Conservation (phyloP, 2,797 vertebrate species). For the Lates japonicus region DNA sequence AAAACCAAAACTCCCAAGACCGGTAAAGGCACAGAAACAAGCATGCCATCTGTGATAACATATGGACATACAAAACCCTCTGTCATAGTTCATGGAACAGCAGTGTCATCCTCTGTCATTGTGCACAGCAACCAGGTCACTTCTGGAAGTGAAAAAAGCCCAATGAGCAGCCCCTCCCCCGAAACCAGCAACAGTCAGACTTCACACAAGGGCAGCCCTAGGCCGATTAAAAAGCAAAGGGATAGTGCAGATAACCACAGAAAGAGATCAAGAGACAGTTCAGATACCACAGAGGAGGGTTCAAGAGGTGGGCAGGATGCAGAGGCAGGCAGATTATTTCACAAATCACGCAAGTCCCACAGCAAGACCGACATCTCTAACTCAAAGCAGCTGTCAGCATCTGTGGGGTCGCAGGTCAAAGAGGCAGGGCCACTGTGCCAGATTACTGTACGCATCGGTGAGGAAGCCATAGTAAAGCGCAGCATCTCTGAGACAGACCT, state of each 20-base stretch:
- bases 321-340: constrained; percentile 75
- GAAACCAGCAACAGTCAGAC: constrained; percentile 72
- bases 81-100: constrained; percentile 91
- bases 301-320: constrained; percentile 73
- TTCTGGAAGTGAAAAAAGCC: constrained; percentile 83
- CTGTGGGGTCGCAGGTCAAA: constrained; percentile 81
- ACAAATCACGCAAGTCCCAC: constrained; percentile 85
- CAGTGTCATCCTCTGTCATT: constrained; percentile 86
- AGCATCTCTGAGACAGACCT: constrained; percentile 95
- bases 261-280: constrained; percentile 79
- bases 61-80: constrained; percentile 91
- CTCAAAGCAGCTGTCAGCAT: constrained; percentile 85
- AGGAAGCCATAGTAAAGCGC: constrained; percentile 94
- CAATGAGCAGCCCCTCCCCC: constrained; percentile 70
- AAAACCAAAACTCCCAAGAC: constrained; percentile 81
- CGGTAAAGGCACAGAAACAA: constrained; percentile 69
- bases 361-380: constrained; percentile 85
- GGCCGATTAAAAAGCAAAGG: constrained; percentile 82
- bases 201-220: constrained; percentile 72
- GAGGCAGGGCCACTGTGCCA: constrained; percentile 90
- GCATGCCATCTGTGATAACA: constrained; percentile 90
- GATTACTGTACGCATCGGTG: constrained; percentile 94
- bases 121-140: constrained; percentile 88
- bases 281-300: constrained; percentile 72
- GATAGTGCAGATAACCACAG: constrained; percentile 77